Base-by-base conservation (phyloP, 2,888 invertebrate genomes). In the Orchestes rusci region DNA sequence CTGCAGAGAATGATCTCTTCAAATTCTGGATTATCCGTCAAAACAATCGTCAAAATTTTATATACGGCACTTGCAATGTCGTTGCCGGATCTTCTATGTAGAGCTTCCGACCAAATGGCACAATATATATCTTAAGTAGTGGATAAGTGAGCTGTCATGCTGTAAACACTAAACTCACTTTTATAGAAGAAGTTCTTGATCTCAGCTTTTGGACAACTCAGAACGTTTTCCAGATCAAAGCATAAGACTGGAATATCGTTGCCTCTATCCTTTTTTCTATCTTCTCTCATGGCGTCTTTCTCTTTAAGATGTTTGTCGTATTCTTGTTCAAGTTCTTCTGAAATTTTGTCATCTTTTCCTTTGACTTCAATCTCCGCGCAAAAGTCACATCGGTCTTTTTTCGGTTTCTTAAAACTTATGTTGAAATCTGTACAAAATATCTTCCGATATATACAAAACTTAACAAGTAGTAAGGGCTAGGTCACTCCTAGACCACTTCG, bases 111-210 rank as follows among this genome's bases (percentile, higher is more conserved):
- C n/a, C n/a, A n/a, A n/a, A n/a, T n/a, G n/a, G n/a, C n/a, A n/a
- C n/a, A n/a, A n/a, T n/a, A n/a, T n/a, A n/a, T n/a, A n/a, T n/a
- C n/a, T n/a, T n/a, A n/a, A n/a, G n/a, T n/a, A n/a, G n/a, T n/a
- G n/a, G n/a, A n/a, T n/a, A n/a, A n/a, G n/a, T n/a, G n/a, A n/a
- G n/a, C n/a, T n/a, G n/a, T n/a, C n/a, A n/a, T n/a, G n/a, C n/a
- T n/a, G n/a, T n/a, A 12, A 18, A 36, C 36, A 18, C 15, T 36
- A 3, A 36, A 15, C 20, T 36, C 20, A 36, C 36, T 36, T 36
- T 36, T 36, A 18, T 36, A 36, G 15, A 36, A 36, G 20, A 36
- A 36, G 23, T 36, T 36, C 20, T 36, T 36, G 10, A 36, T 36
- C 8, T 36, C 36, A 8, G 19, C 36, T 12, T 36, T 36, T 16